phyloP scores from a whole-genome alignment of 35 echinoderm and acorn worm genomes.

The Anneissia japonica region DNA sequence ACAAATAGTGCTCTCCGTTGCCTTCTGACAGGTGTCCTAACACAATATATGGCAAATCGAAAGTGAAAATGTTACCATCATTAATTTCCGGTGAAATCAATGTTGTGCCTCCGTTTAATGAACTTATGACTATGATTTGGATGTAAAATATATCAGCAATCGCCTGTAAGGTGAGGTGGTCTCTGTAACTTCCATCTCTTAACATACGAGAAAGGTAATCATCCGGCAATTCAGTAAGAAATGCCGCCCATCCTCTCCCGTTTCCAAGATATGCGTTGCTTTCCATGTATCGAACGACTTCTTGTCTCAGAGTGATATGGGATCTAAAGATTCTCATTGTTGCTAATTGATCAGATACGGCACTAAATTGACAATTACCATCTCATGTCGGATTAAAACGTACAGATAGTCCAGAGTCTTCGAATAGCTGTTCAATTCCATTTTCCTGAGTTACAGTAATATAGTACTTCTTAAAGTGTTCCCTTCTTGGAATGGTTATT shows the following conservation, averaged over 20 bases:
- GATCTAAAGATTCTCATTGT: constrained; percentile 14
- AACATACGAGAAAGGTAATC: constrained; percentile 16
- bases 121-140: constrained; percentile 19
- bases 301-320: constrained; percentile 25
- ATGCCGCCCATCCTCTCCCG: constrained; percentile 11
- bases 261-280: constrained; percentile 4
- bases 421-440: constrained; percentile 10
- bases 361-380: constrained; percentile 24
- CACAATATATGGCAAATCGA: background rate
- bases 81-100: constrained; percentile 14
- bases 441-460: constrained; percentile 17
- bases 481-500: background rate
- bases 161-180: constrained; percentile 23
- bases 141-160: constrained; percentile 30
- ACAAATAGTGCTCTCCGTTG: constrained; percentile 23
- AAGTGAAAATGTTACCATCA: background rate
- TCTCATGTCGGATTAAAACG: constrained; percentile 12
- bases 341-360: constrained; percentile 27
- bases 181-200: constrained; percentile 21
- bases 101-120: constrained; percentile 25
- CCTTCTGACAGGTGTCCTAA: constrained; percentile 28
- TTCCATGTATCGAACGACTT: constrained; percentile 20
- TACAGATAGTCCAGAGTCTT: constrained; percentile 23
- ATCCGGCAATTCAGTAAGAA: constrained; percentile 23
- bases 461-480: constrained; percentile 16